A percentile compares a stretch with the other conserved stretches of the same genome.
These are phyloP conservation scores for Lynx canadensis DNA, from an alignment of 2,113 vertebrate species.

Conservation along the genomic window DNA sequence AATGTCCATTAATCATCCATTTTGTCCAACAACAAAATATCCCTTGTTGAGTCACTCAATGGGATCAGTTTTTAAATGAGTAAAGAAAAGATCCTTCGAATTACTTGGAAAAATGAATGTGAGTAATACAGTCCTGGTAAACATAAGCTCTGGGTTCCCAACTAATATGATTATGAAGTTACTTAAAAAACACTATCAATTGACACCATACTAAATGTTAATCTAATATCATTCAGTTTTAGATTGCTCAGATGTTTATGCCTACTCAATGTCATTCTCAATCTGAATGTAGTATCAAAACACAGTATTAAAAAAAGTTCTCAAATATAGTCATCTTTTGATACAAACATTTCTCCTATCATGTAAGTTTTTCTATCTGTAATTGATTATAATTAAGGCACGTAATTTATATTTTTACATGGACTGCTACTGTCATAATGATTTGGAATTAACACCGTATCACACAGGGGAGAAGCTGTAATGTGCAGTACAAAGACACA, in stretches of 20 bases:
- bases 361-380: neutral
- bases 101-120: constrained; percentile 35
- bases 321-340: constrained; percentile 6
- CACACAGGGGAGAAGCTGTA: neutral
- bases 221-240: neutral
- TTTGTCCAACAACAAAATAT: constrained; percentile 1
- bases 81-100: constrained; percentile 42
- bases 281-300: neutral
- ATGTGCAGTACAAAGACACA: neutral
- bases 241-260: neutral
- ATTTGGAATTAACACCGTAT: neutral
- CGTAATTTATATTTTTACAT: neutral
- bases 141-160: neutral
- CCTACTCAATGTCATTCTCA: neutral
- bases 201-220: neutral
- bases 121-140: neutral
- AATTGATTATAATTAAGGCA: neutral
- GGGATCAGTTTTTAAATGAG: constrained; percentile 18
- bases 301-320: neutral
- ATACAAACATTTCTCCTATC: constrained; percentile 3
- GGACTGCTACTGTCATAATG: neutral
- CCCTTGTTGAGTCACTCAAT: constrained; percentile 4
- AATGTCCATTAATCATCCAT: neutral
- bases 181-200: constrained; percentile 31
- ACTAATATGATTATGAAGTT: constrained; percentile 4